Evolutionary conservation across 2,113 vertebrate genomes (phyloP).

Genomic region (Hippocampus zosterae): DNA sequence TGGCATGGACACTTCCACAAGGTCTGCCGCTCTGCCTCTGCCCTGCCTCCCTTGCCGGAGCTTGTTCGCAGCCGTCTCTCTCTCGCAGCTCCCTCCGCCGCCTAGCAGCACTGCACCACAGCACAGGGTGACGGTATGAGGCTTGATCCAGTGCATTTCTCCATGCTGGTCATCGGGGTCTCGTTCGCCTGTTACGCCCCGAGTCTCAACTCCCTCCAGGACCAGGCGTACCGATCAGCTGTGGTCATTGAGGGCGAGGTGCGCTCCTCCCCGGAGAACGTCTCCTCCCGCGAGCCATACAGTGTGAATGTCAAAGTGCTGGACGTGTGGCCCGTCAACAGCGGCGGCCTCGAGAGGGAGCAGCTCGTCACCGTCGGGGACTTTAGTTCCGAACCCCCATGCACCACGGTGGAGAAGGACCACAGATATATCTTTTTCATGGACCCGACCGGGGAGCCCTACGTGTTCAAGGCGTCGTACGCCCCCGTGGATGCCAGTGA

Average conservation of each 20-base stretch:
- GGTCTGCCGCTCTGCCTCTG: conserved; percentile 83
- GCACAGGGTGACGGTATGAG: conserved; percentile 91
- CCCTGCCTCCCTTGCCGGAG: conserved; percentile 75
- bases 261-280: conserved; percentile 84
- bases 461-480: conserved; percentile 88
- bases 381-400: conserved; percentile 84
- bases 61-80: conserved; percentile 75
- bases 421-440: conserved; percentile 96
- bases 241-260: conserved; percentile 97
- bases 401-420: conserved; percentile 87
- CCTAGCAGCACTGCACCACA: conserved; percentile 78
- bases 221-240: conserved; percentile 89
- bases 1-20: conserved; percentile 92
- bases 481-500: conserved; percentile 86
- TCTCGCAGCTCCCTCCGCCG: conserved; percentile 72
- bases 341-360: conserved; percentile 89
- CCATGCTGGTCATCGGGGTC: conserved; percentile 94
- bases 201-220: conserved; percentile 91
- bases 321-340: conserved; percentile 92
- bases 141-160: conserved; percentile 92
- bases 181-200: conserved; percentile 96
- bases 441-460: conserved; percentile 89
- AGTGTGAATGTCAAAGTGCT: conserved; percentile 89
- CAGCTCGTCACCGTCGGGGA: conserved; percentile 94
- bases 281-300: conserved; percentile 82